Base-by-base conservation (phyloP, 2,888 invertebrate genomes). In the Trissolcus japonicus region DNA sequence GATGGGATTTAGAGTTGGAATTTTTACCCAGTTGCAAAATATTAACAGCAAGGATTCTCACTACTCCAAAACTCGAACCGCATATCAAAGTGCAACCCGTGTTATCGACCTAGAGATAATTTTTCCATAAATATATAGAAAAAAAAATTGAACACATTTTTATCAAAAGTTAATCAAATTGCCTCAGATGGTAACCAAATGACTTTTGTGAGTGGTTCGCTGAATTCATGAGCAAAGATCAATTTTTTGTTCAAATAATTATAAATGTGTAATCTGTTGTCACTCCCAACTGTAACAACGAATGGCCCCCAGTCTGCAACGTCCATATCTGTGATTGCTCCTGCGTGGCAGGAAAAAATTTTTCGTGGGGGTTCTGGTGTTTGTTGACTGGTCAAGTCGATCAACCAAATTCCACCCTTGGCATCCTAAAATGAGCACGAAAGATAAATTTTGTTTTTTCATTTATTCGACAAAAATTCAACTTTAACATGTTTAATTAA, bases 341-440 rank as follows among this genome's bases (percentile, higher is more conserved):
- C 96, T 0, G 96, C 94, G 82, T 97, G 96, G 80, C 93, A 94
- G 0, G 92, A 92, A 80, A 94, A 91, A 2, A 92, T 86, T 80
- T 91, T 90, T 13, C 83, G 77, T 0, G 93, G 90, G 1, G 90
- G 85, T 35, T 85, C 84, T n/a, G 90, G 89, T 6, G 88, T 88
- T 46, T 82, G 79, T 43, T 61, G 75, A 53, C 91, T 92, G 16
- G 92, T 92, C 4, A 95, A 88, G 82, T 95, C 94, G 51, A 94
- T 91, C 43, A 91, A 86, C 95, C 95, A 95, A 56, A 97, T 91
- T 1, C 95, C 96, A 11, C 97, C 97, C 79, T 94, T 94, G 1
- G 94, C 95, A 90, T 97, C 97, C 95, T 96, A 43, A 43, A 13
- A 41, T n/a, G n/a, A n/a, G n/a, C n/a, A n/a, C n/a, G n/a, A n/a